phyloP scores from a whole-genome alignment of 2,113 vertebrate species.

The Candoia aspera region DNA sequence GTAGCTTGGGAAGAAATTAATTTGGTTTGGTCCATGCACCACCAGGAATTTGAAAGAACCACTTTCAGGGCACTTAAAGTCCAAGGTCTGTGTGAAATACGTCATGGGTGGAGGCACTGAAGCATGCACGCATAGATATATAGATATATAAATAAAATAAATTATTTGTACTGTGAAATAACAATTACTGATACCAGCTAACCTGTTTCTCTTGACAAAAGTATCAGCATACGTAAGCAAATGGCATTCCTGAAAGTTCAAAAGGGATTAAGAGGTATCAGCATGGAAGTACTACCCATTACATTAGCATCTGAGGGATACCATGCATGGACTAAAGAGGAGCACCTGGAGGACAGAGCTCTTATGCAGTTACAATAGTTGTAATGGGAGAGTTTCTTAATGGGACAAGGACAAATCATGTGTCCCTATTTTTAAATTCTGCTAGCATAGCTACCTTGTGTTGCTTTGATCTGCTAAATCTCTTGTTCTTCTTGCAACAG shows the following conservation, averaged over 20 bases:
- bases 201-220: not conserved
- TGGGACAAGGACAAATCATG: not conserved
- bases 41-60: not conserved
- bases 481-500: not conserved
- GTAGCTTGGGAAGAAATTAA: not conserved
- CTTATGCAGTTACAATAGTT: not conserved
- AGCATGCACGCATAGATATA: not conserved
- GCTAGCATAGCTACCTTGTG: not conserved
- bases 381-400: not conserved
- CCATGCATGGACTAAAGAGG: not conserved
- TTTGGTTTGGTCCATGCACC: not conserved
- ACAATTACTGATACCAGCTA: not conserved
- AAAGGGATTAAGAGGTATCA: not conserved
- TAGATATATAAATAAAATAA: not conserved
- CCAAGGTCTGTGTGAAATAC: not conserved
- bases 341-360: not conserved
- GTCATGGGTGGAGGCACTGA: slow-evolving; percentile 3
- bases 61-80: not conserved
- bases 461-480: not conserved
- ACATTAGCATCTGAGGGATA: not conserved
- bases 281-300: not conserved
- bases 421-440: not conserved
- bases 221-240: not conserved
- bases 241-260: not conserved
- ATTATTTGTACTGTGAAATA: not conserved